Evolutionary conservation across 2,113 vertebrate species (phyloP).

Genomic region (Anoura caudifer): DNA sequence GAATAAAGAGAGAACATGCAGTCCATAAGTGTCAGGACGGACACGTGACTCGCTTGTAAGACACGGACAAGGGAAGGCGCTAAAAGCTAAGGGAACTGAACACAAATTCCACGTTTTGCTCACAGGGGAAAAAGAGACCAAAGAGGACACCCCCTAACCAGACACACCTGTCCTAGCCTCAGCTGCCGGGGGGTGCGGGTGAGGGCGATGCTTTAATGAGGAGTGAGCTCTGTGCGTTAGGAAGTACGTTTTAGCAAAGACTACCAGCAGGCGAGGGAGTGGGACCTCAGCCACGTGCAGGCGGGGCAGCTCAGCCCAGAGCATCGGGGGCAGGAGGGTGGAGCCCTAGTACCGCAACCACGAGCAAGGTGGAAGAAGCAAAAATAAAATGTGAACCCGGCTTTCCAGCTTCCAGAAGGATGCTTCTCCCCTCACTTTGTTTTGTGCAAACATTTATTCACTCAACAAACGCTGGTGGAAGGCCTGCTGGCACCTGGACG

Average conservation of each 20-base stretch:
- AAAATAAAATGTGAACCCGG: background rate
- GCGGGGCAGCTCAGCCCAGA: background rate
- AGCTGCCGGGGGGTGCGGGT: background rate
- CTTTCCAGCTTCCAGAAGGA: background rate
- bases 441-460: background rate
- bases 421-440: background rate
- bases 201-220: background rate
- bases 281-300: rapidly evolving
- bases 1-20: rapidly evolving
- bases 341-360: no score
- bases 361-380: background rate
- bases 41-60: rapidly evolving
- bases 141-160: background rate
- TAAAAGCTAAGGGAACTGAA: rapidly evolving
- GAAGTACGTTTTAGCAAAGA: background rate
- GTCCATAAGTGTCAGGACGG: rapidly evolving
- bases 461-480: background rate
- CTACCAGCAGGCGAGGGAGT: background rate
- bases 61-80: background rate
- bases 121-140: background rate
- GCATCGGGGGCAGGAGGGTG: background rate
- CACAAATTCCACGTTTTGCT: background rate
- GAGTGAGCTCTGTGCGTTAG: background rate
- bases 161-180: background rate
- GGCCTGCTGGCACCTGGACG: background rate